These are phyloP conservation scores for Corythornis cristatus DNA, from an alignment of 2,113 vertebrate species.

Conservation along the genomic window DNA sequence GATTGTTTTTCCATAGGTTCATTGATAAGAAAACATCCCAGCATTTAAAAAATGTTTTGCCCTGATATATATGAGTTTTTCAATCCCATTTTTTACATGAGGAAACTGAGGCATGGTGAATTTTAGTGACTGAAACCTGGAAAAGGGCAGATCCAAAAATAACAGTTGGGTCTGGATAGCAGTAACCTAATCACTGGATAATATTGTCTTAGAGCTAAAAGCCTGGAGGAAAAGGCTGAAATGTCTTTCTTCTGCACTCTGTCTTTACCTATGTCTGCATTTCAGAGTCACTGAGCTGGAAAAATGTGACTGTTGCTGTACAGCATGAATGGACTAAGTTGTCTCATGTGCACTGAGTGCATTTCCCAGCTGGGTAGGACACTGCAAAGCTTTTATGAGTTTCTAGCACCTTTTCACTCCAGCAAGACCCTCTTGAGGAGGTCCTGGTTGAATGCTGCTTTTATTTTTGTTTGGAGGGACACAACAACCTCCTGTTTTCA, in stretches of 20 bases:
- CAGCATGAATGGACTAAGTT: constrained; percentile 4
- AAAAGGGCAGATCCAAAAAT: constrained; percentile 10
- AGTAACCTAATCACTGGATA: neutral
- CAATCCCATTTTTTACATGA: neutral
- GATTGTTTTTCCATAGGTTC: neutral
- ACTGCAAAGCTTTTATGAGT: constrained; percentile 20
- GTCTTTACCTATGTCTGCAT: constrained; percentile 14
- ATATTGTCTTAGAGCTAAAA: constrained; percentile 15
- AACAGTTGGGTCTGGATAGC: neutral
- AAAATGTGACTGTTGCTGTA: constrained; percentile 24
- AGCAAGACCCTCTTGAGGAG: neutral
- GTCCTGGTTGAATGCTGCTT: neutral
- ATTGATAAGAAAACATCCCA: neutral
- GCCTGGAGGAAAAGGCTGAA: constrained; percentile 8
- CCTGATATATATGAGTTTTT: neutral
- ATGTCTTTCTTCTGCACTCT: neutral
- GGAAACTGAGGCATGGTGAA: neutral
- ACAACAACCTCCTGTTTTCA: neutral
- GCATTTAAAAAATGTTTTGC: neutral
- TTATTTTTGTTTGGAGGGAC: neutral
- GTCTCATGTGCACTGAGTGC: neutral
- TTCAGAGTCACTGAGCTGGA: constrained; percentile 15
- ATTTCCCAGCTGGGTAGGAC: constrained; percentile 22
- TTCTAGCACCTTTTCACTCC: neutral
- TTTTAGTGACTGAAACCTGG: neutral